phyloP scores from a whole-genome alignment of 2,797 vertebrate genomes.

The Sylvilagus floridanus region DNA sequence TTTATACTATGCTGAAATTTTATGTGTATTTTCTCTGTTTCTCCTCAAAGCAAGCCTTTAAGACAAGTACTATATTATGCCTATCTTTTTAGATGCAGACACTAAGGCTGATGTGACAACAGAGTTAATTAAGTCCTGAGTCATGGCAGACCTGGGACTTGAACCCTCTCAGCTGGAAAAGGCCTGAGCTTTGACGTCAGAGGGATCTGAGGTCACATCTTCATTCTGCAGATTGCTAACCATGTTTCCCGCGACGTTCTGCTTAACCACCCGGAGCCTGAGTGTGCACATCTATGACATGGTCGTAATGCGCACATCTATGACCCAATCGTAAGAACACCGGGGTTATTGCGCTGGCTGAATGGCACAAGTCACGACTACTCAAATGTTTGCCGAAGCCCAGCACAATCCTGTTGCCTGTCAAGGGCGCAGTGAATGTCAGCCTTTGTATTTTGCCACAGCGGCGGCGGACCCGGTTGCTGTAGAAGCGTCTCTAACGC shows the following conservation, averaged over 20 bases:
- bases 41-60: neutral
- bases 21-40: slow-evolving; percentile 17
- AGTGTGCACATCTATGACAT: neutral
- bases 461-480: neutral
- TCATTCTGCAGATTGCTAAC: slow-evolving; percentile 28
- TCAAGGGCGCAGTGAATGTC: neutral
- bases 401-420: neutral
- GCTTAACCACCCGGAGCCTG: neutral
- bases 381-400: slow-evolving; percentile 8
- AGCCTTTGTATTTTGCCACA: slow-evolving; percentile 59
- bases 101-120: neutral
- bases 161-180: neutral
- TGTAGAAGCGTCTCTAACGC: slow-evolving; percentile 63
- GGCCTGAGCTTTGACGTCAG: slow-evolving; percentile 10
- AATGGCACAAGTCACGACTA: neutral
- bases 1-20: neutral
- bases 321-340: neutral
- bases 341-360: neutral
- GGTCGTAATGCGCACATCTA: neutral
- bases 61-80: neutral
- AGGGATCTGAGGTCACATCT: slow-evolving; percentile 20
- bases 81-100: slow-evolving; percentile 15
- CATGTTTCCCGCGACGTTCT: neutral
- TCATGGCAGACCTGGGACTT: neutral
- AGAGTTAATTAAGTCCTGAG: neutral